Conservation (phyloP, 2,113 vertebrate genomes). For the Callaeas wilsoni region DNA sequence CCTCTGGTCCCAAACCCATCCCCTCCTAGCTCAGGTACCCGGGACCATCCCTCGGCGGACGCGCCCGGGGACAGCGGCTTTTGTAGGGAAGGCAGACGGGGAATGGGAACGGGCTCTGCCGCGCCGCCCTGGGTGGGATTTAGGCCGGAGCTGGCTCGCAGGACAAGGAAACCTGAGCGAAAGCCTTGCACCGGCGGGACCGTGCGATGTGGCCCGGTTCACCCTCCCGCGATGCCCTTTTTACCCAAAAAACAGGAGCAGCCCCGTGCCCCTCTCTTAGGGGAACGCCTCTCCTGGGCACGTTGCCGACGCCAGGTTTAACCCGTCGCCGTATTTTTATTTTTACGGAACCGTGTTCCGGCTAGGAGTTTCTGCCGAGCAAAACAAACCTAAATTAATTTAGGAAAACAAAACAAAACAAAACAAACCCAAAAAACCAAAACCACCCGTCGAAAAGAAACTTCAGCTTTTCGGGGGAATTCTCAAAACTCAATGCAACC, state of each 20-base stretch:
- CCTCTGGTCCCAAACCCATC: neutral
- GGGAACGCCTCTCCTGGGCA: neutral
- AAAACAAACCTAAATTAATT: neutral
- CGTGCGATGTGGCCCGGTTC: neutral
- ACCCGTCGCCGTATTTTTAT: neutral
- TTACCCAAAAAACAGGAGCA: accelerated
- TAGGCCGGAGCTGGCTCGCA: neutral
- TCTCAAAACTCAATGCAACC: neutral
- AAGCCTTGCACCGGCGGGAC: neutral
- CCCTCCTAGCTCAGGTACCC: neutral
- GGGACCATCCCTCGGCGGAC: no score
- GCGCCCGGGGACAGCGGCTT: neutral
- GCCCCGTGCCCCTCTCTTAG: no score
- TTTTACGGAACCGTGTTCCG: neutral
- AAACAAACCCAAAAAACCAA: neutral
- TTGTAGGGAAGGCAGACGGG: neutral
- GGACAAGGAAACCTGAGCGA: neutral
- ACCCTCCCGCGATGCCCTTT: neutral
- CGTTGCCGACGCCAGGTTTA: neutral
- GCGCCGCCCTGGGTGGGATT: neutral
- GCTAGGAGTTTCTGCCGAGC: neutral
- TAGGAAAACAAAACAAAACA: no score
- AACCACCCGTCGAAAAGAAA: neutral
- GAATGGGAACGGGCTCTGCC: neutral
- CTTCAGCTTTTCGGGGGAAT: neutral